These are phyloP conservation scores for Drosophila glabriapex DNA, from an alignment of 2,888 invertebrate genomes.

Conservation along the genomic window DNA sequence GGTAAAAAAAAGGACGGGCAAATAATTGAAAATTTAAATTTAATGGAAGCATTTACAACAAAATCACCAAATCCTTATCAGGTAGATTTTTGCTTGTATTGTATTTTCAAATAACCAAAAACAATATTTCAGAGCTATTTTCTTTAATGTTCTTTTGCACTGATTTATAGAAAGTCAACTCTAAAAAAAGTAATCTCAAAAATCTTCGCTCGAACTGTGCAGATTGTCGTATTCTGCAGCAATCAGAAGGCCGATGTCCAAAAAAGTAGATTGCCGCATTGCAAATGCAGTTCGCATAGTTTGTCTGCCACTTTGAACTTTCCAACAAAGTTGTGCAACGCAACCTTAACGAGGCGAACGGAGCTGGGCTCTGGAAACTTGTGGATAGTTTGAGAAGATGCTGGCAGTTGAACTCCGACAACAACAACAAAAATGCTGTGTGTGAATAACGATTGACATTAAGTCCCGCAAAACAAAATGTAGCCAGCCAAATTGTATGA, in stretches of 20 bases:
- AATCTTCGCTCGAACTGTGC: slow-evolving; percentile 7
- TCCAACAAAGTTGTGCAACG: slow-evolving; percentile 44
- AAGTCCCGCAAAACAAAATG: slow-evolving; percentile 24
- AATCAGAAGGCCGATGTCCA: not conserved
- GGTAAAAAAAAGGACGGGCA: not conserved
- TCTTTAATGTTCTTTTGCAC: slow-evolving; percentile 1
- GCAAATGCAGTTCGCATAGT: slow-evolving; percentile 69
- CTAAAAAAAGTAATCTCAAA: not conserved
- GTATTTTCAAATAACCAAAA: not conserved
- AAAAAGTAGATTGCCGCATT: slow-evolving; percentile 61
- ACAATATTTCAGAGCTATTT: not conserved
- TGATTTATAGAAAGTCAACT: not conserved
- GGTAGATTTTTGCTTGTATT: not conserved
- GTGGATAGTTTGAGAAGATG: slow-evolving; percentile 34
- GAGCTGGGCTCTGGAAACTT: slow-evolving; percentile 18
- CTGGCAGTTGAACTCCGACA: slow-evolving; percentile 22
- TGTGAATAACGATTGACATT: slow-evolving; percentile 14
- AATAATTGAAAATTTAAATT: not conserved
- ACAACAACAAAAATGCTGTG: slow-evolving; percentile 11
- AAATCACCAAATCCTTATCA: not conserved
- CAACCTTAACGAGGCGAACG: not conserved
- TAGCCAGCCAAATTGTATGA: slow-evolving; percentile 31
- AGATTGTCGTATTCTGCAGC: slow-evolving; percentile 15
- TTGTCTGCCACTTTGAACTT: slow-evolving; percentile 57
- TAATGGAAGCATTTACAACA: not conserved